Conservation (phyloP, 2,113 vertebrate genomes). For the Lophura nycthemera region DNA sequence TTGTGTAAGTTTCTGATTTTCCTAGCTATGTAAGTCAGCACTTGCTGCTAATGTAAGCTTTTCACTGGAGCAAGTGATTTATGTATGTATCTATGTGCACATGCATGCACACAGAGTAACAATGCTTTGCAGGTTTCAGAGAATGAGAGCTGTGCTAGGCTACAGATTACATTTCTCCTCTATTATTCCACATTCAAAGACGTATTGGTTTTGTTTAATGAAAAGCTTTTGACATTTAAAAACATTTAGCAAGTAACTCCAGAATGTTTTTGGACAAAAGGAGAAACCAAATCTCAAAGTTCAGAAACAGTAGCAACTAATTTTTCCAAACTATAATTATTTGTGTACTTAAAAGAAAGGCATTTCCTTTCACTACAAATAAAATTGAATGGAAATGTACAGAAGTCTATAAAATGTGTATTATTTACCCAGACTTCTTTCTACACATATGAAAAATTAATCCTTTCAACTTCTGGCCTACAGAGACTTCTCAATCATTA, state of each 20-base stretch:
- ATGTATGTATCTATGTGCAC: background rate
- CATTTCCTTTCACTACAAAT: background rate
- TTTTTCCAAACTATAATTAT: background rate
- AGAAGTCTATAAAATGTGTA: background rate
- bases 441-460: background rate
- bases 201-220: background rate
- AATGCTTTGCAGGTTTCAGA: background rate
- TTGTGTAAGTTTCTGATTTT: slow-evolving; percentile 49
- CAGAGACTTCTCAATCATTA: slow-evolving; percentile 3
- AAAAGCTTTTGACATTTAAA: background rate
- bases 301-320: background rate
- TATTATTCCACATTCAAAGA: background rate
- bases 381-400: background rate
- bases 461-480: background rate
- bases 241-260: background rate
- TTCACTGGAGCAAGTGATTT: slow-evolving; percentile 33
- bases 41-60: slow-evolving; percentile 30
- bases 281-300: background rate
- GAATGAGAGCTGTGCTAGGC: background rate
- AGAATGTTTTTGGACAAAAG: background rate
- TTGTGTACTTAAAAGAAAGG: background rate
- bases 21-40: background rate
- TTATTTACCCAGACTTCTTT: background rate
- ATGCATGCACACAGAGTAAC: background rate
- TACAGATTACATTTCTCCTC: background rate